Percentiles rank a stretch among this genome's conserved stretches.
Conservation (phyloP, 2,888 invertebrate species). For the Drosophila demipolita region DNA sequence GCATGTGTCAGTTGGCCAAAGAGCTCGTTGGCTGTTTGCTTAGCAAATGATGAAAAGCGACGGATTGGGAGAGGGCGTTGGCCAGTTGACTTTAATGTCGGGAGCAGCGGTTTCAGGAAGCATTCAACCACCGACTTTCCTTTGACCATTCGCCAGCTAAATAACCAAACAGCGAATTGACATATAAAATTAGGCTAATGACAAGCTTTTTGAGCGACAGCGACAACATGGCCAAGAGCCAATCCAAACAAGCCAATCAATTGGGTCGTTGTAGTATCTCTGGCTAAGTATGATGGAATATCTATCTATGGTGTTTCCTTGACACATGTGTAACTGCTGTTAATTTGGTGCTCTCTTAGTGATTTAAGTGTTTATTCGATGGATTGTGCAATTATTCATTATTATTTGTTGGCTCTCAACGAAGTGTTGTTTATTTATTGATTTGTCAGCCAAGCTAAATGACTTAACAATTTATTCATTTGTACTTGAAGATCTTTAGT, state of each 20-base stretch:
- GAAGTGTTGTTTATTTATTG: slow-evolving; percentile 21
- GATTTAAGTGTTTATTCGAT: slow-evolving; percentile 19
- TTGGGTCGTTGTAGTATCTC: not conserved
- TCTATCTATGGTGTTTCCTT: not conserved
- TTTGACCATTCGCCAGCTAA: slow-evolving; percentile 30
- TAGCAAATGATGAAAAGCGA: slow-evolving; percentile 51
- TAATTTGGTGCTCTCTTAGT: not conserved
- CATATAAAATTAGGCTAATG: slow-evolving; percentile 72
- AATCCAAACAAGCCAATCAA: slow-evolving; percentile 34
- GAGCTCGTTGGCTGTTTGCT: slow-evolving; percentile 38
- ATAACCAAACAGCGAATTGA: slow-evolving; percentile 43
- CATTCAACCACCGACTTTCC: slow-evolving; percentile 25
- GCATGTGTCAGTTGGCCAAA: slow-evolving; percentile 36
- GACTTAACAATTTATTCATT: slow-evolving; percentile 45
- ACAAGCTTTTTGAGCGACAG: slow-evolving; percentile 70
- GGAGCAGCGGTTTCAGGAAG: slow-evolving; percentile 5
- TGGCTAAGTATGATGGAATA: not conserved
- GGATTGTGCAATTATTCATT: slow-evolving; percentile 45
- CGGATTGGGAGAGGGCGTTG: not conserved
- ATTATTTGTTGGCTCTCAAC: slow-evolving; percentile 37
- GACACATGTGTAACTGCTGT: not conserved
- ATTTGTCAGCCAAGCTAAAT: slow-evolving; percentile 22
- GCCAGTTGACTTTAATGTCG: not conserved
- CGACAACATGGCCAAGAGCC: slow-evolving; percentile 49
- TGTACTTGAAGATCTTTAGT: slow-evolving; percentile 18